These are phyloP conservation scores for Rhagonycha lutea DNA, from an alignment of 2,888 invertebrate genomes.

Conservation along the genomic window DNA sequence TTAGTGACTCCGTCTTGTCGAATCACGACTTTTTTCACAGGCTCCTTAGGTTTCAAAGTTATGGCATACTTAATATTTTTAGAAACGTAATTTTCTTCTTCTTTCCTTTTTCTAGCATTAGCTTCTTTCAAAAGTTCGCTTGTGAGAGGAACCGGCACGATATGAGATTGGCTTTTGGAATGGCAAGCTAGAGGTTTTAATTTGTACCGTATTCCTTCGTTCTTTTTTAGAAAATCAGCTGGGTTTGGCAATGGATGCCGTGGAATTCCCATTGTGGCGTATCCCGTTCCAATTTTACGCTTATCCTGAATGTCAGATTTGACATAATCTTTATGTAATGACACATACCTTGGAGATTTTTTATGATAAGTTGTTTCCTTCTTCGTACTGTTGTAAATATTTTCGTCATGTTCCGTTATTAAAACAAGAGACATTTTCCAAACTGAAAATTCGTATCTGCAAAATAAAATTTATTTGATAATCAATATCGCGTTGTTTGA, in stretches of 20 bases:
- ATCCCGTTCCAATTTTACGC: conserved; percentile 47
- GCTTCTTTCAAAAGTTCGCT: conserved; percentile 38
- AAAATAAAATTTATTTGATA: background rate
- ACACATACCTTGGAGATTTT: conserved; percentile 62
- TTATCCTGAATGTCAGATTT: conserved; percentile 54
- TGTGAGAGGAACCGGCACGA: conserved; percentile 40
- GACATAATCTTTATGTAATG: conserved; percentile 54
- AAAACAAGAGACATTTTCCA: conserved; percentile 66
- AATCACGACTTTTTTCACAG: conserved; percentile 63
- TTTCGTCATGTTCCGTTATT: conserved; percentile 69
- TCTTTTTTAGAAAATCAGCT: conserved; percentile 65
- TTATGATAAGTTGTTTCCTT: conserved; percentile 57
- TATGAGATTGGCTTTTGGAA: conserved; percentile 52
- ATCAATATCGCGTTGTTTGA: background rate
- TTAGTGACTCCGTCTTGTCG: conserved; percentile 67
- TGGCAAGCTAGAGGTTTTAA: conserved; percentile 28
- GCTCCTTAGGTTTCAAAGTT: conserved; percentile 59
- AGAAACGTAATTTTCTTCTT: conserved; percentile 59
- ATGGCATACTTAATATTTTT: conserved; percentile 65
- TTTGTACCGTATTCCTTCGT: conserved; percentile 35
- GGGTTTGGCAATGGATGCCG: conserved; percentile 65
- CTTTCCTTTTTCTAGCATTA: conserved; percentile 20
- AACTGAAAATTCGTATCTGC: background rate
- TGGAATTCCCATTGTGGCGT: conserved; percentile 71
- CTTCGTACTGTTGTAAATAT: conserved; percentile 65